phyloP scores from a whole-genome alignment of 2,797 vertebrate genomes.

The Dallia pectoralis region DNA sequence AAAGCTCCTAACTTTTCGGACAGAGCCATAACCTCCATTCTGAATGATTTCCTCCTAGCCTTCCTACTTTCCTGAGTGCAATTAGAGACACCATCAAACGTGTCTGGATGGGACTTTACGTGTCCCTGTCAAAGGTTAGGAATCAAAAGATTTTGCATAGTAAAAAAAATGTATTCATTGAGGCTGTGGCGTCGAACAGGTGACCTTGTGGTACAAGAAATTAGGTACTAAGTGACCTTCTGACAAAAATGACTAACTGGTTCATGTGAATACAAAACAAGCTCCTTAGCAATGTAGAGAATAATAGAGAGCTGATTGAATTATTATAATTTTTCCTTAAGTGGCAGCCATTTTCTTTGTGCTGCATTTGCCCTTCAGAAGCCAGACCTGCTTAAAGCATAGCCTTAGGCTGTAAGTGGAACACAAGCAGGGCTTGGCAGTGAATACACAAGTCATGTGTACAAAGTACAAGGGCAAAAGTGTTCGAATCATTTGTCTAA shows the following conservation, averaged over 20 bases:
- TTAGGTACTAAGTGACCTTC: neutral
- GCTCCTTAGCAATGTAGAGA: neutral
- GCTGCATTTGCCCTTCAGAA: constrained; percentile 4
- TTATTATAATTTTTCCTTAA: neutral
- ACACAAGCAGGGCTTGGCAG: neutral
- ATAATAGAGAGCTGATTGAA: neutral
- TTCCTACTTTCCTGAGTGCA: neutral
- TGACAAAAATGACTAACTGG: neutral
- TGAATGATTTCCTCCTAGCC: neutral
- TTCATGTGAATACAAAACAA: neutral
- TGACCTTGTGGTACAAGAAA: constrained; percentile 1
- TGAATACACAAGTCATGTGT: neutral
- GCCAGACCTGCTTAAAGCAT: neutral
- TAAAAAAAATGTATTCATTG: neutral
- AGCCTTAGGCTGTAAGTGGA: neutral
- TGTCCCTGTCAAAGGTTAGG: neutral
- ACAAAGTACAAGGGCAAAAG: neutral
- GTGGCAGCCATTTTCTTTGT: neutral
- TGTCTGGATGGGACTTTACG: neutral
- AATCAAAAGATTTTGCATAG: neutral
- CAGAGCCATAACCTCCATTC: neutral
- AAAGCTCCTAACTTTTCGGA: neutral
- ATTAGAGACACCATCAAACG: neutral
- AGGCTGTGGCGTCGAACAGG: neutral
- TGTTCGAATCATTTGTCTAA: neutral